Conservation (phyloP, 2,888 invertebrate species). For the Yponomeuta plumbellus region DNA sequence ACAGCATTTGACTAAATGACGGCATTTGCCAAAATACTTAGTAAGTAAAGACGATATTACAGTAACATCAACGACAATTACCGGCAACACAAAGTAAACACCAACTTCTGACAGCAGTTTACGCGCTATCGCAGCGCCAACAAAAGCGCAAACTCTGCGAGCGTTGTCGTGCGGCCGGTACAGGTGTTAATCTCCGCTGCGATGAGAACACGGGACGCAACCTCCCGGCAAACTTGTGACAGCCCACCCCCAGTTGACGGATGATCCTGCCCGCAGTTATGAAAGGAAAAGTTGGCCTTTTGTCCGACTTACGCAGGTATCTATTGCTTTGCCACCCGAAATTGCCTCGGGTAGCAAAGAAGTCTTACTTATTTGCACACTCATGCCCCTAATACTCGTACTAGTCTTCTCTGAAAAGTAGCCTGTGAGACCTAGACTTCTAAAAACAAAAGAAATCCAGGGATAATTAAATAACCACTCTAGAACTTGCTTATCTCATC, state of each 20-base stretch:
- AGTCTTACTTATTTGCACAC: too few relatives aligned
- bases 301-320: neutral
- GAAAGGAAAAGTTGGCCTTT: constrained; percentile 1
- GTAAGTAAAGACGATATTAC: neutral
- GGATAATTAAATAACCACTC: constrained; percentile 4
- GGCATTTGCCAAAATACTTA: neutral
- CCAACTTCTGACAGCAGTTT: constrained; percentile 1
- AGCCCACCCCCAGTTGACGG: constrained; percentile 34
- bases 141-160: neutral
- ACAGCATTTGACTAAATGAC: neutral
- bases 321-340: neutral
- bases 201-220: constrained; percentile 4
- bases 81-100: neutral
- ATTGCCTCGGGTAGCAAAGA: neutral
- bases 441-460: neutral
- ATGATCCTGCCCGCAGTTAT: constrained; percentile 23
- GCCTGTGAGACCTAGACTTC: neutral
- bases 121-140: neutral
- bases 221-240: constrained; percentile 32
- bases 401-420: too few relatives aligned
- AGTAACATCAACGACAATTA: neutral
- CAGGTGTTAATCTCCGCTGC: constrained; percentile 44
- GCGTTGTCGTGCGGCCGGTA: constrained; percentile 24
- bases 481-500: constrained; percentile 11
- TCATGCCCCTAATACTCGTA: too few relatives aligned